A percentile compares a stretch with the other conserved stretches of the same genome.
These are phyloP conservation scores for Engraulis encrasicolus DNA, from an alignment of 2,113 vertebrate species.

Conservation along the genomic window DNA sequence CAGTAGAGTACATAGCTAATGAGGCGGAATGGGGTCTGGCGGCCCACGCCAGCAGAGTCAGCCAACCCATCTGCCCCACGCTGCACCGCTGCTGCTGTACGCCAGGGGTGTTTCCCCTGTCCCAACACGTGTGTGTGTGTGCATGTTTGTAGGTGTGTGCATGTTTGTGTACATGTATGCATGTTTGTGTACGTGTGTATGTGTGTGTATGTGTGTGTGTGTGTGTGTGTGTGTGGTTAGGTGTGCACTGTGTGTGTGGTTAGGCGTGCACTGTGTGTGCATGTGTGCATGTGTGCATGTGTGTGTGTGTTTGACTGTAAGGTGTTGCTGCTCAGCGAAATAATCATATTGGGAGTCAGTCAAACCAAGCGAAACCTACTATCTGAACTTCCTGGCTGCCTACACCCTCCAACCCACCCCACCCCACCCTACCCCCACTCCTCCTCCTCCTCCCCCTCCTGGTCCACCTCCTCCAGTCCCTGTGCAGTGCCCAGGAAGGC, in stretches of 20 bases:
- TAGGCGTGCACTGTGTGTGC: background rate
- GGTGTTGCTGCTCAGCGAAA: background rate
- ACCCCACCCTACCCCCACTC: no score
- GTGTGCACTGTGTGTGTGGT: no score
- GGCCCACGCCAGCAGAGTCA: background rate
- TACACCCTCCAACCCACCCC: no score
- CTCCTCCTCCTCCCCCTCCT: background rate
- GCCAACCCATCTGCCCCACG: conserved; percentile 36
- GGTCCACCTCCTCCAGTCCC: background rate
- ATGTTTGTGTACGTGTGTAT: no score
- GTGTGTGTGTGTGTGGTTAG: no score
- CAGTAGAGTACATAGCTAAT: conserved; percentile 37
- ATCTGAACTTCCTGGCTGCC: no score
- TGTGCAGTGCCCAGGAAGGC: background rate
- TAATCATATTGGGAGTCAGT: background rate
- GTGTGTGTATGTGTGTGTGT: no score
- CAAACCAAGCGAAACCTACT: background rate
- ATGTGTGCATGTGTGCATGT: background rate
- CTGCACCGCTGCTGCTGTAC: background rate
- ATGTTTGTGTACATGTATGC: no score
- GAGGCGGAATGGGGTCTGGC: conserved; percentile 38
- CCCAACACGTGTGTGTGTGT: background rate
- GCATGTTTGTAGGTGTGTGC: no score
- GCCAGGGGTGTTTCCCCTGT: background rate
- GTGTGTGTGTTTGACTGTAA: no score